Base-by-base conservation (phyloP, 37 sponge, comb jelly and placozoan species). In the Oopsacas minuta region DNA sequence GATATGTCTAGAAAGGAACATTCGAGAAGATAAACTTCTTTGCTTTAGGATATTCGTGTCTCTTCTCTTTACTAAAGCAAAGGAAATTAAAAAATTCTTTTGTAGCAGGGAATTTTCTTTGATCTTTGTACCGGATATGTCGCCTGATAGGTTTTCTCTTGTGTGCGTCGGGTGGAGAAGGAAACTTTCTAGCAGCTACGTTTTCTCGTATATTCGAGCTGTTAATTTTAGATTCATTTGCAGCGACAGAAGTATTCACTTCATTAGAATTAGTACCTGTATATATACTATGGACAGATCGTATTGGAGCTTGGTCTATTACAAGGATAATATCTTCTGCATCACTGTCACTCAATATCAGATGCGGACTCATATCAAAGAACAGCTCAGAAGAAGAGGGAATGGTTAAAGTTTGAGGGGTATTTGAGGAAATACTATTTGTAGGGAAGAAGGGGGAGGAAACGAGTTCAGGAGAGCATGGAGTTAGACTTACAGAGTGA, bases 101-200 rank as follows among this genome's bases (percentile, higher is more conserved):
- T 32, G 75, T 61, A 3, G 28, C 20, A 20, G 75, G 75, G 22
- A 61, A 61, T n/a, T 61, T 61, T 12, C 75, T 10, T 12, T 61
- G 75, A 61, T 61, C 75, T 61, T 61, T 61, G 30, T 61, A 61
- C 7, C 75, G 20, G 22, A 61, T 61, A 61, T 61, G 75, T 32
- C 75, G 75, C 28, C 28, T 61, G 28, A 61, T 61, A 20, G 30
- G 7, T 34, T 5, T 3, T 3, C 5, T 61, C 22, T n/a, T 7
- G 30, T 10, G 22, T 61, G 7, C 75, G 22, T 34, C 75, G 7
- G 75, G 75, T 7, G 75, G 75, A 25, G 75, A 61, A 20, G 75
- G 32, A 61, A 61, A 61, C 30, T 61, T 61, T 61, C 75, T 61
- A 61, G 75, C 75, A 20, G 22, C 75, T 61, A 25, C 30, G 28